Evolutionary conservation across 2,797 vertebrate species (phyloP).

Genomic region (Crocidura indochinensis): DNA sequence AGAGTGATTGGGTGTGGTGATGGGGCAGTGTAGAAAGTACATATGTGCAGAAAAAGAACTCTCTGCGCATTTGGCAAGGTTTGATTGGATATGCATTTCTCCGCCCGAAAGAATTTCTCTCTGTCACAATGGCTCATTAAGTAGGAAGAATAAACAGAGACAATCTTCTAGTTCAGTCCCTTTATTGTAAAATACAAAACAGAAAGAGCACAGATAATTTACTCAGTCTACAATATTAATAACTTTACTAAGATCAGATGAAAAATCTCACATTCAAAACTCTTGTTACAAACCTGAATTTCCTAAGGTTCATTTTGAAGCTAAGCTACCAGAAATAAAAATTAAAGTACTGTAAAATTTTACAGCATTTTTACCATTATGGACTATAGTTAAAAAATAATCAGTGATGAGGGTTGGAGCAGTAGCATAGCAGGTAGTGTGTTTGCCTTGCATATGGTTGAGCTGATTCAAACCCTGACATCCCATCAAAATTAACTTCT

Average conservation of each 20-base stretch:
- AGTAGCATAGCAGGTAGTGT: too few relatives aligned
- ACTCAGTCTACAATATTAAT: background rate
- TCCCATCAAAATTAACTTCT: too few relatives aligned
- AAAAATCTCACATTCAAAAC: background rate
- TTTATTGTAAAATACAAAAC: constrained; percentile 51
- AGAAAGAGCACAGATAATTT: background rate
- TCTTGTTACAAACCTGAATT: background rate
- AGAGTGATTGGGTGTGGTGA: background rate
- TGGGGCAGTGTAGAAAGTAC: background rate
- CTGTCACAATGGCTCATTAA: background rate
- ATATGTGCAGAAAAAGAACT: background rate
- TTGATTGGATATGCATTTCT: background rate
- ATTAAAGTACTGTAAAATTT: constrained; percentile 24
- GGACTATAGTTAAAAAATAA: too few relatives aligned
- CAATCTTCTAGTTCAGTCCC: background rate
- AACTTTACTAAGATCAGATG: background rate
- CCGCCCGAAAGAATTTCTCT: background rate
- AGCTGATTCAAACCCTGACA: too few relatives aligned
- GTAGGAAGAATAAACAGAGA: background rate
- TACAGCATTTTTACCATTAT: background rate
- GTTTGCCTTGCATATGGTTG: too few relatives aligned
- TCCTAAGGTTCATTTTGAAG: constrained; percentile 13
- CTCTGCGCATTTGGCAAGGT: too few relatives aligned
- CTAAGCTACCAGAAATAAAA: background rate
- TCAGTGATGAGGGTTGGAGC: too few relatives aligned